Evolutionary conservation across 2,113 vertebrate genomes (phyloP).

Genomic region (Lampris megalopsis): DNA sequence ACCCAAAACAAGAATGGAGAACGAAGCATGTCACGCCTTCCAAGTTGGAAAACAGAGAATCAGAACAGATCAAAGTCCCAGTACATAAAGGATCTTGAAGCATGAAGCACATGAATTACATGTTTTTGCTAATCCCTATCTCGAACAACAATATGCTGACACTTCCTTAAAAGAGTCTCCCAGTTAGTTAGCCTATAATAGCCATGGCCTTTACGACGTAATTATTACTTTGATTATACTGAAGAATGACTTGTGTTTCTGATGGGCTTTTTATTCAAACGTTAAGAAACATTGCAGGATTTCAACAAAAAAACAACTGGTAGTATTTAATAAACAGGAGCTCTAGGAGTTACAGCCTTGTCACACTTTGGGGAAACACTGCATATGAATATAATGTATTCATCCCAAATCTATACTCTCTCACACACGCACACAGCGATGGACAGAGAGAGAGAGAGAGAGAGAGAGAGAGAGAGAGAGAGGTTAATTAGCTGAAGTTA

Average conservation of each 20-base stretch:
- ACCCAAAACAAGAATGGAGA: conserved; percentile 10
- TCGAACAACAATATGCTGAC: no score
- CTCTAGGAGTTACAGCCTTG: no score
- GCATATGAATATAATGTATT: neutral
- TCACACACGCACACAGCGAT: neutral
- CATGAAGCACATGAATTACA: neutral
- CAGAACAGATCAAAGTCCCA: neutral
- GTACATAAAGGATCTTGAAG: conserved; percentile 1
- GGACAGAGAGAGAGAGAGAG: neutral
- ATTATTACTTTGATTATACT: no score
- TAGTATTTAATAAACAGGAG: no score
- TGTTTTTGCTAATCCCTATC: neutral
- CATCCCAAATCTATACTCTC: neutral
- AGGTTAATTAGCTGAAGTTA: neutral
- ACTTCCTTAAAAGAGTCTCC: no score
- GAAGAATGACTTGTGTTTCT: no score
- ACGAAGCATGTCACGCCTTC: neutral
- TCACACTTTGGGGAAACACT: no score
- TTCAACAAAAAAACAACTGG: no score
- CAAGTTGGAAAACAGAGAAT: neutral
- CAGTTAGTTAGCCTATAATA: no score
- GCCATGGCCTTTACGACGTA: no score
- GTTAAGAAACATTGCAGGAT: no score
- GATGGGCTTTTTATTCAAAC: no score
- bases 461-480: neutral